A percentile compares a stretch with the other conserved stretches of the same genome.
These are phyloP conservation scores for Meliscaeva auricollis DNA, from an alignment of 2,888 invertebrate genomes.

Conservation along the genomic window DNA sequence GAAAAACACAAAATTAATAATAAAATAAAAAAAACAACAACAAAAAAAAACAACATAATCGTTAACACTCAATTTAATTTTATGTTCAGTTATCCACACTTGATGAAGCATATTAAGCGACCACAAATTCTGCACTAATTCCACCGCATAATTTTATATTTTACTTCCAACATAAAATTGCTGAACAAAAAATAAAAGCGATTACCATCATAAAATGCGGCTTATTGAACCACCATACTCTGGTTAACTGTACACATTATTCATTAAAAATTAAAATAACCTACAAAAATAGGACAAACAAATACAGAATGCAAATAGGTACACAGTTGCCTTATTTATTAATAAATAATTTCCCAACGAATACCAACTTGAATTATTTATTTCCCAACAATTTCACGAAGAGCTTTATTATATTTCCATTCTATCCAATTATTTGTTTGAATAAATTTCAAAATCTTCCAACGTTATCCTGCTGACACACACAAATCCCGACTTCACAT, in stretches of 20 bases:
- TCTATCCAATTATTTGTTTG: not conserved
- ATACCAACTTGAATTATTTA: not conserved
- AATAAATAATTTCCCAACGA: not conserved
- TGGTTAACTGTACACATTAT: not conserved
- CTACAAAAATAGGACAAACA: not conserved
- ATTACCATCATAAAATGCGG: not conserved
- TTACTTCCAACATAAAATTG: not conserved
- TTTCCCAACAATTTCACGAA: not conserved
- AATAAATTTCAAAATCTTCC: not conserved
- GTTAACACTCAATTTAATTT: not conserved
- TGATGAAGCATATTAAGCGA: not conserved
- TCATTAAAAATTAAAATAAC: not conserved
- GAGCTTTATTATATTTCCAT: not conserved
- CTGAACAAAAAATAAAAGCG: not conserved
- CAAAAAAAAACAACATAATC: not conserved
- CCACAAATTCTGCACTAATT: conserved; percentile 3
- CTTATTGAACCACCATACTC: not conserved
- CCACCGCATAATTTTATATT: not conserved
- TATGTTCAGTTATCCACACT: too few species aligned
- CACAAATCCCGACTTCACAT: not conserved
- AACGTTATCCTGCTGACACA: not conserved
- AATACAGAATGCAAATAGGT: not conserved
- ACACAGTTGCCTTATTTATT: not conserved
- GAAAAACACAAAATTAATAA: too few species aligned
- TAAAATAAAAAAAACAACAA: not conserved